Base-by-base conservation (phyloP, 37 sponge, comb jelly and placozoan species). In the Theonella swinhoei region DNA sequence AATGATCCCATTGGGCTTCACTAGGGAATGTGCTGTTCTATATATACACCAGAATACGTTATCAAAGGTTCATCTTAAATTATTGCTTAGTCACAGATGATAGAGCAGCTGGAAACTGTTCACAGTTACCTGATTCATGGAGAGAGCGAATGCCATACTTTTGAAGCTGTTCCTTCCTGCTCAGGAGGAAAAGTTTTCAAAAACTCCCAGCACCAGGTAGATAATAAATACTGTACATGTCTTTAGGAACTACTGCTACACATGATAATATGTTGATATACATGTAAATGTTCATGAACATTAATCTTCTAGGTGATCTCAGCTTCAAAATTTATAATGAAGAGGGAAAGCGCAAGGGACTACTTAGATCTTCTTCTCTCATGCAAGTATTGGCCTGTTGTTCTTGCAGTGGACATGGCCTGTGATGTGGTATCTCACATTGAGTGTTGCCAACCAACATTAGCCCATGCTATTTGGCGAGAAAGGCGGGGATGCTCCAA, bases 341-440 rank as follows among this genome's bases (percentile, higher is more conserved):
- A 24, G 67, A 66, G n/a, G 67, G 67, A 66, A 66, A 66, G 67
- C 67, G n/a, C 67, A n/a, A 24, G 67, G n/a, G 67, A 66, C 26
- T 29, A 66, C 26, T 8, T 66, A 7, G 67, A 66, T 66, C 26
- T 66, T 26, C 67, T 66, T 24, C 67, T 66, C 7, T 66, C 67
- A 26, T 66, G 28, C 26, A 66, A 66, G 26, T 24, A n/a, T 66
- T 66, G 67, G 67, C 67, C 67, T n/a, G 8, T 66, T 26, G 67
- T 24, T 66, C n/a, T 26, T 23, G 67, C 67, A 26, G 67, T 66
- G 8, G 67, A 66, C 67, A 66, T 66, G 67, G 67, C 67, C 7
- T 66, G 67, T 66, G 67, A 66, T 23, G 67, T 66, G 17, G 67
- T 66, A 26, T 24, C 67, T 7, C 25, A n/a, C 8, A 5, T 66